Evolutionary conservation across 1,140 invertebrate genomes (phyloP).

Genomic region (Formica exsecta): DNA sequence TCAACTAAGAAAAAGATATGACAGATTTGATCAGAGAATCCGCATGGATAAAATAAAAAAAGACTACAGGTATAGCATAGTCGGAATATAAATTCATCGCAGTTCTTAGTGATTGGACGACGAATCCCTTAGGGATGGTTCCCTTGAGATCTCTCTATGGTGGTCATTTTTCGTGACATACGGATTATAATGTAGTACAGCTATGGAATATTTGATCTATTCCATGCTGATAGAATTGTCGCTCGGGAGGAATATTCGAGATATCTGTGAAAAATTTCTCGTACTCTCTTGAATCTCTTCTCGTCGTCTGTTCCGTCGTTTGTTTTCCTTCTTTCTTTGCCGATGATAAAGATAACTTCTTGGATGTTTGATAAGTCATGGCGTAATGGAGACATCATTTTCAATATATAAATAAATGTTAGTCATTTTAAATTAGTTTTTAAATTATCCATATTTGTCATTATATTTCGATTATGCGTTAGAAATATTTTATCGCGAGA

Average conservation of each 20-base stretch:
- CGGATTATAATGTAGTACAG: slow-evolving; percentile 38
- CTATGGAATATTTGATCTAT: slow-evolving; percentile 47
- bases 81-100: slow-evolving; percentile 46
- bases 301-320: background rate
- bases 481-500: background rate
- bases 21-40: slow-evolving; percentile 1
- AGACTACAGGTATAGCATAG: background rate
- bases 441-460: too few species aligned
- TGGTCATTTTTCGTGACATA: slow-evolving; percentile 35
- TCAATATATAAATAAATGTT: background rate
- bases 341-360: background rate
- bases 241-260: background rate
- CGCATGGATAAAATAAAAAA: slow-evolving; percentile 40
- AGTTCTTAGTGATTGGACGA: slow-evolving; percentile 11
- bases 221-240: slow-evolving; percentile 20
- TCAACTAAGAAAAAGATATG: slow-evolving; percentile 4
- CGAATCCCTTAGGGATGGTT: slow-evolving; percentile 8
- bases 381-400: background rate
- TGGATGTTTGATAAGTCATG: background rate
- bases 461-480: background rate
- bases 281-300: background rate
- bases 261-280: background rate
- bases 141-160: slow-evolving; percentile 2
- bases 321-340: background rate
- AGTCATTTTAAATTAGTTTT: background rate